Evolutionary conservation across 2,113 vertebrate genomes (phyloP).

Genomic region (Ondatra zibethicus): DNA sequence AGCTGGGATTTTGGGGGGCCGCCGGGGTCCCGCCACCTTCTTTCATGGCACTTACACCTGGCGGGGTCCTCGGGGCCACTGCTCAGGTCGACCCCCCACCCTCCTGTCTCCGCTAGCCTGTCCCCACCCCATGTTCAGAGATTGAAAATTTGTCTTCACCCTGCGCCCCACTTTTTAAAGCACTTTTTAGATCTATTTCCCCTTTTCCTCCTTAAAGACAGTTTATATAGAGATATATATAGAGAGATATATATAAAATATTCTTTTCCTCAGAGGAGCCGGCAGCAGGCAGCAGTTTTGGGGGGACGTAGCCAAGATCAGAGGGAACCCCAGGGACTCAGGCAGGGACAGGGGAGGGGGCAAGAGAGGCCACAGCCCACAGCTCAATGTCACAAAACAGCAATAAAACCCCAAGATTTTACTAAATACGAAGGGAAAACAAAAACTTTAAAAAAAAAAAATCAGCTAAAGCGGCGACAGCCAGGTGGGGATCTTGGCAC

Average conservation of each 20-base stretch:
- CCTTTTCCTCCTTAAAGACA: conserved; percentile 70
- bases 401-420: conserved; percentile 80
- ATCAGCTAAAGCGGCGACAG: conserved; percentile 34
- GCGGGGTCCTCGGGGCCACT: conserved; percentile 17
- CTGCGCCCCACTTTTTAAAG: conserved; percentile 75
- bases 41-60: conserved; percentile 46
- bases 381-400: conserved; percentile 82
- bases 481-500: conserved; percentile 83
- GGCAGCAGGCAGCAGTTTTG: conserved; percentile 17
- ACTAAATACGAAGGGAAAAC: conserved; percentile 71
- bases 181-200: conserved; percentile 84
- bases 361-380: conserved; percentile 63
- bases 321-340: conserved; percentile 63
- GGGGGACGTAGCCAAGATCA: conserved; percentile 66
- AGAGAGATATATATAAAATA: conserved; percentile 71
- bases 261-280: conserved; percentile 79
- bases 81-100: neutral
- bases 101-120: neutral
- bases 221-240: conserved; percentile 77
- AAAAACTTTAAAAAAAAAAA: conserved; percentile 4
- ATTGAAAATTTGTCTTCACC: conserved; percentile 37
- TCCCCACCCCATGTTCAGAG: conserved; percentile 19
- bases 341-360: conserved; percentile 44
- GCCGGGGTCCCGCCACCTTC: neutral
- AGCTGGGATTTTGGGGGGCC: neutral